Evolutionary conservation across 1,140 invertebrate species (phyloP), one percentile per base, ranked within the genome.

Genomic region (Ceratoteleas bidentatus): DNA sequence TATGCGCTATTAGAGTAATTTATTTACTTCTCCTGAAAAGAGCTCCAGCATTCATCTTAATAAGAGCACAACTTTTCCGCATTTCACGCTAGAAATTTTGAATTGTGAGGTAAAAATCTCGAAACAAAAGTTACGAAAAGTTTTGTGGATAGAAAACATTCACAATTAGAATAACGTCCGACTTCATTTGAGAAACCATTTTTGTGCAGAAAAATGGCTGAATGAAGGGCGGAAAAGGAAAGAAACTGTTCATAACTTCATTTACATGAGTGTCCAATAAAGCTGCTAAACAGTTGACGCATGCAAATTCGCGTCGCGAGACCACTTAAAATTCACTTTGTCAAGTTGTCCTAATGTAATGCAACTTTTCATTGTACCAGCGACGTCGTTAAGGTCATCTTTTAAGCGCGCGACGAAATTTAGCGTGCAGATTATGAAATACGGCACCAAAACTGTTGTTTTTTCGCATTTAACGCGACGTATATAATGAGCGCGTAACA

Each of bases 271-370:
- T 15, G 3, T 43, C 53, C 16, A 65, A 65, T 65, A 65, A 74
- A 74, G 32, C 15, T 14, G 61, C 70, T 65, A 65, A 74, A 40
- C 43, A 14, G 62, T 61, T 45, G 36, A 50, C 34, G 47, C 11
- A 61, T 66, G 36, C 53, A 68, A 75, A 61, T 58, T 33, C 0
- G 53, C 15, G 6, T 13, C 40, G 33, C 47, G 49, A 43, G 56
- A 58, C 9, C 74, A 33, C 49, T 68, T 77, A 69, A 69, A 77
- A 77, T 77, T 77, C 74, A 77, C 45, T 77, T 69, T 58, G 74
- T 64, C 65, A 52, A 69, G 74, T 69, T 15, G 52, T 77, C 58
- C 74, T 57, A 69, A 77, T 69, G 57, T 77, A 77, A 77, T 50
- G 65, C 36, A 64, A 64, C 47, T 68, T 61, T 62, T 68, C 64